A percentile compares a stretch with the other conserved stretches of the same genome.
phyloP scores from a whole-genome alignment of 1,140 invertebrate genomes.

The Euwallacea similis region DNA sequence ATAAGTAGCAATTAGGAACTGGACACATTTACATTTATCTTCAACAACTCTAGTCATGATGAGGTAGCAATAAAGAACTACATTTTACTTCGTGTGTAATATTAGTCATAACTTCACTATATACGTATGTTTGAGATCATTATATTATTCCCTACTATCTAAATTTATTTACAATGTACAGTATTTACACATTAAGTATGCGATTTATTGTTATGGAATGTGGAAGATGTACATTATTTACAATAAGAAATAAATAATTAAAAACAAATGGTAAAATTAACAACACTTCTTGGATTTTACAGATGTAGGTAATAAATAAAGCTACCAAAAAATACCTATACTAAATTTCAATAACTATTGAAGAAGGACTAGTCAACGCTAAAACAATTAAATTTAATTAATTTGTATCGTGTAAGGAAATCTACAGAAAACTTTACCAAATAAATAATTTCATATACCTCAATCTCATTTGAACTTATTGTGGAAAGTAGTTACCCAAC shows the following conservation, averaged over 20 bases:
- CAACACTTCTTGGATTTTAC: no score
- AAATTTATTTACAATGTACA: no score
- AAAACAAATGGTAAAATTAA: no score
- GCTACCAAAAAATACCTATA: not conserved
- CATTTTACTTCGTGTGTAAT: not conserved
- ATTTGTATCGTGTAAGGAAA: not conserved
- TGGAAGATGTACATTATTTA: no score
- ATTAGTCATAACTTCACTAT: not conserved
- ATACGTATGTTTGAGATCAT: no score
- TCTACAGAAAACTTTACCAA: not conserved
- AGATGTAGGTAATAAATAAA: no score
- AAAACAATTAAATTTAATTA: not conserved
- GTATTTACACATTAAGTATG: no score
- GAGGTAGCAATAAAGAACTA: constrained; percentile 3
- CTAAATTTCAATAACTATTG: not conserved
- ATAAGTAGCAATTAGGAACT: constrained; percentile 5
- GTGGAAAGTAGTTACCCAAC: constrained; percentile 46
- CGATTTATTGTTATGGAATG: no score
- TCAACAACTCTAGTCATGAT: constrained; percentile 5
- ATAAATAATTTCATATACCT: not conserved
- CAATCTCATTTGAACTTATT: not conserved
- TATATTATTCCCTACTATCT: no score
- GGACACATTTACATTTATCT: constrained; percentile 1
- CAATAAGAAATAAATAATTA: no score
- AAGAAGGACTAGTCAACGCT: not conserved